These are phyloP conservation scores for Onychomys leucogaster DNA, from an alignment of 2,797 vertebrate genomes.

Conservation along the genomic window DNA sequence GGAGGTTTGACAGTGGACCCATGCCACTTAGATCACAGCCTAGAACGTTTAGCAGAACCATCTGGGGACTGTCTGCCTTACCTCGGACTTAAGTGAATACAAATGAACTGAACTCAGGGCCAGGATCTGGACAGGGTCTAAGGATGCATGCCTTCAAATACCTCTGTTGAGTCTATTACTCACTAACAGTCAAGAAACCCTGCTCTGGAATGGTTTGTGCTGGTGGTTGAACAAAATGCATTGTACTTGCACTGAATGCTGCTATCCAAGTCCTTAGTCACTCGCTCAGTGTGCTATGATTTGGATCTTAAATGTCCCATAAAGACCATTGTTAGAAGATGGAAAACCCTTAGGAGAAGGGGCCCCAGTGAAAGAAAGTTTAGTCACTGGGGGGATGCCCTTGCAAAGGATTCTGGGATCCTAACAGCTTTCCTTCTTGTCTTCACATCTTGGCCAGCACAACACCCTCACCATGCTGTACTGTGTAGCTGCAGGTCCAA, in stretches of 20 bases:
- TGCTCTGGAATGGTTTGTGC: background rate
- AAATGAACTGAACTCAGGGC: background rate
- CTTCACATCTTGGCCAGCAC: background rate
- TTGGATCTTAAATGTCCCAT: background rate
- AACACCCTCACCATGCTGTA: background rate
- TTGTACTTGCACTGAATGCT: background rate
- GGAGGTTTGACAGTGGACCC: background rate
- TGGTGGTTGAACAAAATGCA: background rate
- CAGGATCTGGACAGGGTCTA: background rate
- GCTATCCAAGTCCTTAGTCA: background rate
- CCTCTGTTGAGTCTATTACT: conserved; percentile 13
- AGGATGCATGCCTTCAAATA: background rate
- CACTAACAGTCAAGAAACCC: background rate
- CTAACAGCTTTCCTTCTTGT: too few species aligned
- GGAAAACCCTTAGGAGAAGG: background rate
- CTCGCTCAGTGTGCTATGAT: background rate
- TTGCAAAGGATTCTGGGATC: background rate
- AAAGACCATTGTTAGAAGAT: background rate
- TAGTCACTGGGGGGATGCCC: background rate
- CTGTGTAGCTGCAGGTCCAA: background rate
- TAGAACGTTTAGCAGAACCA: background rate
- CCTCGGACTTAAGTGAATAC: background rate
- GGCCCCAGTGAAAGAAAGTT: background rate
- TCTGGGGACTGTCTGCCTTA: too few species aligned
- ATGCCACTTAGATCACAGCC: background rate